Evolutionary conservation across 2,797 vertebrate species (phyloP).

Genomic region (Betta splendens): DNA sequence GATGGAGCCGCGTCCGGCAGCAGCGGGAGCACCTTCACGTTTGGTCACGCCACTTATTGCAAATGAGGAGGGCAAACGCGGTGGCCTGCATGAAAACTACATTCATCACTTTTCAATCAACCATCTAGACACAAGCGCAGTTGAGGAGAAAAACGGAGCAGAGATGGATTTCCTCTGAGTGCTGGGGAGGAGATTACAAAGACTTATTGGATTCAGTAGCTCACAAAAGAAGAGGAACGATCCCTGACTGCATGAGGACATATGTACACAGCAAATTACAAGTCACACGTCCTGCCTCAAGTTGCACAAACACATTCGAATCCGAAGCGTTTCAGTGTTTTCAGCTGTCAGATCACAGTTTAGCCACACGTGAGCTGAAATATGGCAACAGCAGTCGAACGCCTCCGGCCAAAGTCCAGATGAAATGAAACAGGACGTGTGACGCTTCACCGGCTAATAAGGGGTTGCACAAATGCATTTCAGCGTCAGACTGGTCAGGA

Average conservation of each 20-base stretch:
- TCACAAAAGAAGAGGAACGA: conserved; percentile 37
- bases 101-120: conserved; percentile 67
- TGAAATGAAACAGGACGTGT: conserved; percentile 37
- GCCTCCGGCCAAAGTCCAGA: conserved; percentile 31
- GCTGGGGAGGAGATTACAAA: conserved; percentile 39
- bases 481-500: conserved; percentile 44
- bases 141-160: conserved; percentile 44
- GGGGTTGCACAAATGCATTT: conserved; percentile 78
- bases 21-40: conserved; percentile 27
- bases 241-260: conserved; percentile 27
- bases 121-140: conserved; percentile 49
- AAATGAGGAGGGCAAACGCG: conserved; percentile 47
- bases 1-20: conserved; percentile 31
- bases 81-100: conserved; percentile 27
- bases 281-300: conserved; percentile 29
- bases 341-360: conserved; percentile 38
- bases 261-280: conserved; percentile 58
- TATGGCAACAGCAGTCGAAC: conserved; percentile 23
- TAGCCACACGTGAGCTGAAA: conserved; percentile 29
- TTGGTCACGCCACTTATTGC: conserved; percentile 65
- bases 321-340: conserved; percentile 26
- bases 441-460: conserved; percentile 65
- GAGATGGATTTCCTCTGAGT: conserved; percentile 44
- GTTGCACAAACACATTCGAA: conserved; percentile 31
- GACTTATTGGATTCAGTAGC: conserved; percentile 50